Evolutionary conservation across 1,140 invertebrate species (phyloP).

Genomic region (Heliconius nattereri): DNA sequence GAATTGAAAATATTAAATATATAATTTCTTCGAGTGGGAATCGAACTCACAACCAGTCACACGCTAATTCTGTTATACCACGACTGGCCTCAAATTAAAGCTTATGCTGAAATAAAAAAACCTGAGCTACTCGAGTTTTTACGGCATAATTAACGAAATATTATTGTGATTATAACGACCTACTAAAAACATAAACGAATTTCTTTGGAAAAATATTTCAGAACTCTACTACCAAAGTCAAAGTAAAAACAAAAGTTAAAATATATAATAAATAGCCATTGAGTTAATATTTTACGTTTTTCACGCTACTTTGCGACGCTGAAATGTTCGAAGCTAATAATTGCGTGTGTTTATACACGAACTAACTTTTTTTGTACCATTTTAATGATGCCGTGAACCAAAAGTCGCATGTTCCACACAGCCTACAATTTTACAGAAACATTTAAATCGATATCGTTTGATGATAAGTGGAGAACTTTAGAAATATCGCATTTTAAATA

Average conservation of each 20-base stretch:
- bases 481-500: not conserved
- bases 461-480: constrained; percentile 29
- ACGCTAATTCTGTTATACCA: no score
- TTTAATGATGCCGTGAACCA: constrained; percentile 41
- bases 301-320: constrained; percentile 35
- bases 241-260: constrained; percentile 3
- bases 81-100: not conserved
- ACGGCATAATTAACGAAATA: not conserved
- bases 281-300: constrained; percentile 22
- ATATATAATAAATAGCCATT: not conserved
- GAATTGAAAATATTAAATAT: no score
- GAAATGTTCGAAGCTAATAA: constrained; percentile 39
- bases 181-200: not conserved
- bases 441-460: constrained; percentile 39
- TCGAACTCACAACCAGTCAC: no score
- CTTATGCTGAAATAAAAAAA: not conserved
- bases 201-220: not conserved
- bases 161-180: not conserved
- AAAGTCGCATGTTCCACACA: constrained; percentile 39
- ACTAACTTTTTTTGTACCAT: constrained; percentile 34
- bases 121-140: not conserved
- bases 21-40: no score
- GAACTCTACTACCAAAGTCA: not conserved
- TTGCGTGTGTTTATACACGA: constrained; percentile 42
- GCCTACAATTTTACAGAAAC: constrained; percentile 40